phyloP scores from a whole-genome alignment of 2,888 invertebrate species.

The Eucera pruinosa region DNA sequence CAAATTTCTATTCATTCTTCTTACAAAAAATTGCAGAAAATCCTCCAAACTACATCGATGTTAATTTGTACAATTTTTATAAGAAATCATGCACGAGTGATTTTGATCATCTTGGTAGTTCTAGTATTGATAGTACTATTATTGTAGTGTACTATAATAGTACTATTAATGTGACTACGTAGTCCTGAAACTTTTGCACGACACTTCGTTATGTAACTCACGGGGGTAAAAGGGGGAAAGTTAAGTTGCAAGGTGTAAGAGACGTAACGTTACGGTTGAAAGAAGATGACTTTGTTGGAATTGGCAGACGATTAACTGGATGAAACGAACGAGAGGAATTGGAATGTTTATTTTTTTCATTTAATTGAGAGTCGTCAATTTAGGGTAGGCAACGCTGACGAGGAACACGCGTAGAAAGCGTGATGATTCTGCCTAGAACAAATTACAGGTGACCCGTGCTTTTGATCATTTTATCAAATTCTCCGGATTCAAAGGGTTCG shows the following conservation, averaged over 20 bases:
- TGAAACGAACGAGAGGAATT: conserved; percentile 30
- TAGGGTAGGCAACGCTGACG: conserved; percentile 30
- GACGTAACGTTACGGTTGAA: conserved; percentile 1
- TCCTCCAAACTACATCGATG: too few relatives aligned
- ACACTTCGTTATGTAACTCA: too few relatives aligned
- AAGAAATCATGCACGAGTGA: too few relatives aligned
- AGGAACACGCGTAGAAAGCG: conserved; percentile 23
- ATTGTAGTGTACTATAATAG: too few relatives aligned
- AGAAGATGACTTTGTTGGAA: conserved; percentile 11
- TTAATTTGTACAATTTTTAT: too few relatives aligned
- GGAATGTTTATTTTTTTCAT: conserved; percentile 34
- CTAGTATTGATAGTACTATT: too few relatives aligned
- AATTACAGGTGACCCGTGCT: conserved; percentile 54
- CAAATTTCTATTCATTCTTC: too few relatives aligned
- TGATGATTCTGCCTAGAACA: conserved; percentile 37
- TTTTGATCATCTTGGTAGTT: too few relatives aligned
- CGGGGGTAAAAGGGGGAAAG: not conserved
- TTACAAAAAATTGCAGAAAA: too few relatives aligned
- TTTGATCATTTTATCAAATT: conserved; percentile 51
- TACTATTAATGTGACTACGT: too few relatives aligned
- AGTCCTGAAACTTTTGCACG: too few relatives aligned
- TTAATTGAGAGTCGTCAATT: conserved; percentile 39
- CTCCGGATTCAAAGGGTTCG: conserved; percentile 46
- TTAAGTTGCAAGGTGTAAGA: not conserved
- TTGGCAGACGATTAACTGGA: conserved; percentile 17